These are phyloP conservation scores for Cirrhinus molitorella DNA, from an alignment of 2,797 vertebrate species.

Conservation along the genomic window DNA sequence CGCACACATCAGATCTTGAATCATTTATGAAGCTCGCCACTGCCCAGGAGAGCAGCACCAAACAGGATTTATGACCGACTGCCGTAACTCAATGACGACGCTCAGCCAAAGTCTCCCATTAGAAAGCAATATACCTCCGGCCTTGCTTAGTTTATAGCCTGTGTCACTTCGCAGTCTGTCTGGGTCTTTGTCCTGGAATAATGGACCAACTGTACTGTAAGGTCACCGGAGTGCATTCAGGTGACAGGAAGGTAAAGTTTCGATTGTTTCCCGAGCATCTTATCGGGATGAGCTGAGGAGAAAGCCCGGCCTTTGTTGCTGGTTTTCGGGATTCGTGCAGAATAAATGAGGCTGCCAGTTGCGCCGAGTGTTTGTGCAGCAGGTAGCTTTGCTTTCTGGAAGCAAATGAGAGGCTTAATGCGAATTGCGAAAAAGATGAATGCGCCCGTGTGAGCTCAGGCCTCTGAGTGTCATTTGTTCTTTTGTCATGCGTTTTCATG, in stretches of 20 bases:
- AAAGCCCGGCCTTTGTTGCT: slow-evolving; percentile 37
- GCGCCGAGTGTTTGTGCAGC: slow-evolving; percentile 4
- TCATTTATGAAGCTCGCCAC: slow-evolving; percentile 71
- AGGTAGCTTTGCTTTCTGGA: slow-evolving; percentile 49
- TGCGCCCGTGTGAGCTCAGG: slow-evolving; percentile 49
- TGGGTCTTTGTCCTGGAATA: slow-evolving; percentile 46
- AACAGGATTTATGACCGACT: slow-evolving; percentile 76
- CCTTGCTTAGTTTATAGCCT: slow-evolving; percentile 61
- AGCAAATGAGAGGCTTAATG: slow-evolving; percentile 58
- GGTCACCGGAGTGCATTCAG: slow-evolving; percentile 53
- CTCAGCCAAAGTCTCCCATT: slow-evolving; percentile 56
- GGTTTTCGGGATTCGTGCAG: background rate
- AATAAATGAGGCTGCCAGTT: slow-evolving; percentile 55
- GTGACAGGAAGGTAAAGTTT: slow-evolving; percentile 46
- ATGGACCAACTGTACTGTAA: slow-evolving; percentile 50
- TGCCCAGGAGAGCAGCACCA: slow-evolving; percentile 73
- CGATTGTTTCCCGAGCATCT: slow-evolving; percentile 12
- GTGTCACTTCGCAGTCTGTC: slow-evolving; percentile 54
- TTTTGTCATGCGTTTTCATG: slow-evolving; percentile 59
- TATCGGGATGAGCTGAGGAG: slow-evolving; percentile 14
- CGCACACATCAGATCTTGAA: slow-evolving; percentile 73
- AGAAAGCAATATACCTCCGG: slow-evolving; percentile 56
- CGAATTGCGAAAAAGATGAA: slow-evolving; percentile 51
- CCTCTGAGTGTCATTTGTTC: slow-evolving; percentile 54
- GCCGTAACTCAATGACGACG: slow-evolving; percentile 58